Conservation (phyloP, 1,140 invertebrate genomes). For the Ctenoplectra terminalis region DNA sequence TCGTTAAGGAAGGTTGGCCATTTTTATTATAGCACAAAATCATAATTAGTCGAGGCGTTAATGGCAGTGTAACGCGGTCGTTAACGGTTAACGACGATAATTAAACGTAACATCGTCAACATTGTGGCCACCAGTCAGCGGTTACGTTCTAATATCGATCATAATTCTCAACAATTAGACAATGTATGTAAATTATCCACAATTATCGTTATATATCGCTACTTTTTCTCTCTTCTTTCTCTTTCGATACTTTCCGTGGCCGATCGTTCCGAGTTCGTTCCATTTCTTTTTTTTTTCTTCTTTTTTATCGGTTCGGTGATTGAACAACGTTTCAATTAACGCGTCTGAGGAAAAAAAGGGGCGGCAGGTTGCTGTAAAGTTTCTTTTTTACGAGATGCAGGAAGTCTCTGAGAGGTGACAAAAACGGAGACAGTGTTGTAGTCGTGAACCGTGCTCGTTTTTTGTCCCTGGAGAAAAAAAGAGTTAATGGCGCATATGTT, state of each 20-base stretch:
- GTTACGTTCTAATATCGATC: slow-evolving; percentile 53
- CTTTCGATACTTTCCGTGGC: background rate
- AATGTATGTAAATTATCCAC: background rate
- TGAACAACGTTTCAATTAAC: slow-evolving; percentile 38
- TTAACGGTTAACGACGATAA: slow-evolving; percentile 53
- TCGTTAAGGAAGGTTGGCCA: background rate
- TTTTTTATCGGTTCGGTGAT: background rate
- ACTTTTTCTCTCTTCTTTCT: background rate
- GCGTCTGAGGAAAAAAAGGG: background rate
- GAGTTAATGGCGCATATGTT: background rate
- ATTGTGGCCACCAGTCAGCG: slow-evolving; percentile 11
- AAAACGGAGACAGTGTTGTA: slow-evolving; percentile 13
- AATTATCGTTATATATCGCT: background rate
- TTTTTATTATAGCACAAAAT: slow-evolving; percentile 42
- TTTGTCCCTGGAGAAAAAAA: background rate
- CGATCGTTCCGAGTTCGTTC: background rate
- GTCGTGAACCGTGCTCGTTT: background rate
- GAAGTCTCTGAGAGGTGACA: background rate
- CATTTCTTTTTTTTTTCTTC: background rate
- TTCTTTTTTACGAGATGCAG: background rate
- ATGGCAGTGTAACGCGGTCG: slow-evolving; percentile 27
- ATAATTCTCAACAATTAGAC: slow-evolving; percentile 52
- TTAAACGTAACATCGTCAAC: slow-evolving; percentile 42
- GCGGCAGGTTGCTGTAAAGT: background rate
- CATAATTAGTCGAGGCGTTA: slow-evolving; percentile 42